phyloP scores from a whole-genome alignment of 2,113 vertebrate species.

The Porphyrio hochstetteri region DNA sequence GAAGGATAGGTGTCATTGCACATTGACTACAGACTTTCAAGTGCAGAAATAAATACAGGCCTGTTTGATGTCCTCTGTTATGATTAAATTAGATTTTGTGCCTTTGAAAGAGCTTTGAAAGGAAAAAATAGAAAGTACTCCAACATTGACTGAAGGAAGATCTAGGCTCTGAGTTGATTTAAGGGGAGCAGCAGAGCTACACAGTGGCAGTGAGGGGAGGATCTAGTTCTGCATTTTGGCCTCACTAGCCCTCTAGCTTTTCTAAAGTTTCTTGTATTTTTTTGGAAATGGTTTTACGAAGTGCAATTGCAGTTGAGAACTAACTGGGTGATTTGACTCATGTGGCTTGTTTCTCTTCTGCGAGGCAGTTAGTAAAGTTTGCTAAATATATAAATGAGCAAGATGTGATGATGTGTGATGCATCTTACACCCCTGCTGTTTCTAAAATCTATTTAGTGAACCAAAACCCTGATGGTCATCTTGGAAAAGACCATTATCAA shows the following conservation, averaged over 20 bases:
- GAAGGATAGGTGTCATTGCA: background rate
- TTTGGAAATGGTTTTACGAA: background rate
- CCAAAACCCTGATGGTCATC: constrained; percentile 18
- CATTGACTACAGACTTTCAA: background rate
- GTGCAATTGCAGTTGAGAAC: background rate
- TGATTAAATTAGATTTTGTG: background rate
- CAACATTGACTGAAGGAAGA: background rate
- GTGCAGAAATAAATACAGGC: background rate
- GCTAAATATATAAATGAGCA: background rate
- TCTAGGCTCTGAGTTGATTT: background rate
- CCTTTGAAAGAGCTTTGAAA: background rate
- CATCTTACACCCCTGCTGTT: background rate
- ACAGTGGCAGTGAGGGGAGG: background rate
- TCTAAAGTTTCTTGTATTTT: background rate
- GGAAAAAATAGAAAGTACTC: background rate
- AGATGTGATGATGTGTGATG: background rate
- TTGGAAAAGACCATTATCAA: constrained; percentile 41
- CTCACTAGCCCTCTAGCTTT: background rate
- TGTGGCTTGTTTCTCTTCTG: background rate
- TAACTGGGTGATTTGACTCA: background rate
- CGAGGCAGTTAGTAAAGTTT: background rate
- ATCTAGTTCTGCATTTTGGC: background rate
- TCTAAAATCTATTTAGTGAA: constrained; percentile 48
- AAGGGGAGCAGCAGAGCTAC: background rate
- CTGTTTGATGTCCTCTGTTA: background rate